Conservation (phyloP, 2,113 vertebrate genomes). For the Thamnophis sirtalis region DNA sequence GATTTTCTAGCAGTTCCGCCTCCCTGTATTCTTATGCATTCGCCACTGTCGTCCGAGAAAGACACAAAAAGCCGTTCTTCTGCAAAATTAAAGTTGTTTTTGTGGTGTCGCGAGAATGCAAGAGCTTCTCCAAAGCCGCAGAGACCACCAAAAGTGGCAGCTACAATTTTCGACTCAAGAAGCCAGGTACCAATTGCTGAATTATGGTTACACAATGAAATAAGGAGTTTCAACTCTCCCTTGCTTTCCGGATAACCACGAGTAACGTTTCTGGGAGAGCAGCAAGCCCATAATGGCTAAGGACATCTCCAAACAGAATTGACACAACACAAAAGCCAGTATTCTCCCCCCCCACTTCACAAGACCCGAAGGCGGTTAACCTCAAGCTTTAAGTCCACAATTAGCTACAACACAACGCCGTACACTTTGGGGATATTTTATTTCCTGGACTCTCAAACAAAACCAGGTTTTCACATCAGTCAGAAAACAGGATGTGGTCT, state of each 20-base stretch:
- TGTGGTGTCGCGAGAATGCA: background rate
- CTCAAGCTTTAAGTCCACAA: background rate
- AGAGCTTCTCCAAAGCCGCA: background rate
- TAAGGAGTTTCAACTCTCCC: background rate
- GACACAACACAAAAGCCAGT: background rate
- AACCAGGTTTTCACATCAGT: background rate
- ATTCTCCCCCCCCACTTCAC: too few species aligned
- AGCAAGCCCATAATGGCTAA: background rate
- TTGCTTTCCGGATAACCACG: background rate
- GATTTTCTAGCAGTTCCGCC: background rate
- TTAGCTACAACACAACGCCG: background rate
- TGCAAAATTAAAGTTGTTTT: background rate
- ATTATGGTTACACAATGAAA: background rate
- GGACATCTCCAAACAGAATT: background rate
- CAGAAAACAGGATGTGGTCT: slow-evolving; percentile 12
- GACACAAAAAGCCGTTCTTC: background rate
- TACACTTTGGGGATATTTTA: background rate
- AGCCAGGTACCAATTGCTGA: background rate
- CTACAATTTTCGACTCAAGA: background rate
- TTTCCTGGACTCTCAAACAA: slow-evolving; percentile 5
- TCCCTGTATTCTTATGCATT: background rate
- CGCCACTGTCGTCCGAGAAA: background rate
- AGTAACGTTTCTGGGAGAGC: background rate
- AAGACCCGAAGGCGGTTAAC: background rate
- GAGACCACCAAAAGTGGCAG: too few species aligned